A percentile compares a stretch with the other conserved stretches of the same genome.
phyloP scores from a whole-genome alignment of 30 jellyfish, hydroid and myxozoan species.

The Aurelia aurita complex sp. Pacific region DNA sequence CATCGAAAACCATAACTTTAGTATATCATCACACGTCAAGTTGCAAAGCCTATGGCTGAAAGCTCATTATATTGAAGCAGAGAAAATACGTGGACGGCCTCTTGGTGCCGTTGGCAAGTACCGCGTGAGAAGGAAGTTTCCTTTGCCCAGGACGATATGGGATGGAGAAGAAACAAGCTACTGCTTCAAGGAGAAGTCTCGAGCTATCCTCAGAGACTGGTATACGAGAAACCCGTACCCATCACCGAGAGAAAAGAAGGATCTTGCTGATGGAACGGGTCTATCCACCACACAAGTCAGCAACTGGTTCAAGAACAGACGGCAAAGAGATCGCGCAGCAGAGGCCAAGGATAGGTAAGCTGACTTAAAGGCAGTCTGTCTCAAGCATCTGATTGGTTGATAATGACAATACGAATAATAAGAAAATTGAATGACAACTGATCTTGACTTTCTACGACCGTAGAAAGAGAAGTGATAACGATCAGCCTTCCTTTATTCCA shows the following conservation, averaged over 20 bases:
- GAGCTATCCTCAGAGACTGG: slow-evolving; percentile 88
- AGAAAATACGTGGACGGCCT: slow-evolving; percentile 84
- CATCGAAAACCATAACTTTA: slow-evolving; percentile 79
- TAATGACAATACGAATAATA: too few species aligned
- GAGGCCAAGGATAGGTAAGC: slow-evolving; percentile 89
- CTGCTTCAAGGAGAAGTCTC: slow-evolving; percentile 91
- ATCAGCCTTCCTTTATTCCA: too few species aligned
- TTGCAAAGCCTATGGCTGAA: slow-evolving; percentile 92
- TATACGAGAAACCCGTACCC: slow-evolving; percentile 93
- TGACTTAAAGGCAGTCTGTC: background rate
- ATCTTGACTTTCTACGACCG: too few species aligned
- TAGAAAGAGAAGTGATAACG: too few species aligned
- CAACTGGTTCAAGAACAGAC: slow-evolving; percentile 96
- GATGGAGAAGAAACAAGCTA: slow-evolving; percentile 98
- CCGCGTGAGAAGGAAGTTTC: slow-evolving; percentile 95
- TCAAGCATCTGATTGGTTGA: too few species aligned
- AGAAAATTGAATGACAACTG: too few species aligned
- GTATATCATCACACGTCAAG: slow-evolving; percentile 74
- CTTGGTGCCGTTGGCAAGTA: slow-evolving; percentile 96
- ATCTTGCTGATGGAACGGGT: slow-evolving; percentile 90
- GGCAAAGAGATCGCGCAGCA: slow-evolving; percentile 97
- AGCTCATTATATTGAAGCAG: slow-evolving; percentile 93
- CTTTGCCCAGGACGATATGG: slow-evolving; percentile 96
- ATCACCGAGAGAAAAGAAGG: slow-evolving; percentile 90
- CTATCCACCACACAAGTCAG: slow-evolving; percentile 94